These are phyloP conservation scores for Hololepta plana DNA, from an alignment of 2,888 invertebrate genomes.

Conservation along the genomic window DNA sequence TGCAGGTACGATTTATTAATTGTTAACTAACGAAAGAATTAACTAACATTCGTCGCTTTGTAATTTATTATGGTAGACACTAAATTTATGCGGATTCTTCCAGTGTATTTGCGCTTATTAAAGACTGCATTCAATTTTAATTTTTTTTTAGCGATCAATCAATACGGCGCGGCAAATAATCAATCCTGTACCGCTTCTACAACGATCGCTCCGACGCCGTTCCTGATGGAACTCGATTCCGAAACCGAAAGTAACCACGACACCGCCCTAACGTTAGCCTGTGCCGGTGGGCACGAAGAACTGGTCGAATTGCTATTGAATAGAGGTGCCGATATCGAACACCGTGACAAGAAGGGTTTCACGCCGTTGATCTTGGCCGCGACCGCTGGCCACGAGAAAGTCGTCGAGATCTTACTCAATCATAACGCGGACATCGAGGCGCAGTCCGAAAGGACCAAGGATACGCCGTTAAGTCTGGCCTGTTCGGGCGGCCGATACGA, in stretches of 20 bases:
- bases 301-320: constrained; percentile 81
- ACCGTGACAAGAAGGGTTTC: constrained; percentile 97
- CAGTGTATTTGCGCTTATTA: too few species aligned
- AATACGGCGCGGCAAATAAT: constrained; percentile 7
- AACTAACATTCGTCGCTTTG: too few species aligned
- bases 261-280: constrained; percentile 92
- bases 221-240: constrained; percentile 85
- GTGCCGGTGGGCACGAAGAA: constrained; percentile 93
- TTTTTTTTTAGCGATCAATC: too few species aligned
- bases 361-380: constrained; percentile 94
- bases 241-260: constrained; percentile 98
- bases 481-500: constrained; percentile 96
- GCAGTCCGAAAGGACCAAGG: constrained; percentile 97
- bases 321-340: constrained; percentile 92
- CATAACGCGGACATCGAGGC: constrained; percentile 96
- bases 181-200: background rate
- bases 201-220: constrained; percentile 19
- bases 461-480: constrained; percentile 91
- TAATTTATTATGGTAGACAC: too few species aligned
- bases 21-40: too few species aligned
- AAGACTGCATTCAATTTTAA: too few species aligned
- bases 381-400: constrained; percentile 83
- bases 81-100: too few species aligned
- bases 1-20: too few species aligned
- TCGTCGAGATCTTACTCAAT: constrained; percentile 85